Evolutionary conservation across 1,140 invertebrate species (phyloP), one percentile per base, ranked within the genome.

Genomic region (Lerema accius): DNA sequence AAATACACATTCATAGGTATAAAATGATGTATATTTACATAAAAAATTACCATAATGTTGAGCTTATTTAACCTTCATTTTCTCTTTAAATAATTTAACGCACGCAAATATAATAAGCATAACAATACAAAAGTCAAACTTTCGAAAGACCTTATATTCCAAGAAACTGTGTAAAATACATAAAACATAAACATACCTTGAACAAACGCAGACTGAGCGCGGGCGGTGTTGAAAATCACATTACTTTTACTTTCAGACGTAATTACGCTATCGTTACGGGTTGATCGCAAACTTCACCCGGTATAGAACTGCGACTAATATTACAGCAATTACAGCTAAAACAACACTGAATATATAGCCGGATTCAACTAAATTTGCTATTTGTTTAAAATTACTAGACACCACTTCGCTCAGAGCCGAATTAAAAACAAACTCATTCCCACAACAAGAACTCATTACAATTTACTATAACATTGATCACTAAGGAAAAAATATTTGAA

Each of bases 371-470:
- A 88, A 79, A 78, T 84, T 76, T 53, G 55, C 71, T 66, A 84
- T 65, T 76, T 82, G 73, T 19, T 72, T 66, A 65, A 85, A 67
- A 82, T 86, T 84, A 75, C 61, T 70, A 11, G 73, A 71, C 28
- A 89, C 63, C 58, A 87, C 75, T 82, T 89, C 84, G 64, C 75
- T 78, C 59, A 82, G 45, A 51, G 77, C 84, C 40, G 84, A 80
- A 80, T 81, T 84, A 61, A 75, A 78, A 55, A 87, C 55, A 59
- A 89, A 73, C 59, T 89, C 86, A 60, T 86, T 86, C 42, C 84
- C 81, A 55, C 86, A 89, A 82, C 86, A 89, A 80, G 82, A 84
- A 86, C 58, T 86, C 86, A 89, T 87, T 69, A 87, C 86, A 89
- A 76, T 71, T 69, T 53, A 75, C 45, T 65, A 53, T 62, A 69